Conservation (phyloP, 1,140 invertebrate species). For the Linepithema humile region DNA sequence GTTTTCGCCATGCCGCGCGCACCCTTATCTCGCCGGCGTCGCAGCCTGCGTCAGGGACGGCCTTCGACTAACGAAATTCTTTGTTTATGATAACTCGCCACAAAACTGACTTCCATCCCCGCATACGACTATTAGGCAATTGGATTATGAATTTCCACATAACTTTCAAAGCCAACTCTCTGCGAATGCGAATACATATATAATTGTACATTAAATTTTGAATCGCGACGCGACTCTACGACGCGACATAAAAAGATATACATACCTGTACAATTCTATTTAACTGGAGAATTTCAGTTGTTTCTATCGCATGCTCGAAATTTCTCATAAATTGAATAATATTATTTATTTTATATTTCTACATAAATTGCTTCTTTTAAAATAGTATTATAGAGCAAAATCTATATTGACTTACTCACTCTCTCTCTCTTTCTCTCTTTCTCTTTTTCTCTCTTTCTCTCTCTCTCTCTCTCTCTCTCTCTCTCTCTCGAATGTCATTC, state of each 20-base stretch:
- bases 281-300: too few relatives aligned
- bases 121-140: slow-evolving; percentile 15
- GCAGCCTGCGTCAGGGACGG: slow-evolving; percentile 5
- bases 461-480: background rate
- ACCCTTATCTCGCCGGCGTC: slow-evolving; percentile 77
- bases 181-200: background rate
- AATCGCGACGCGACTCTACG: background rate
- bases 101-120: background rate
- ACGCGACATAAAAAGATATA: background rate
- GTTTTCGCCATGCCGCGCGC: slow-evolving; percentile 70
- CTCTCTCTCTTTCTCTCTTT: background rate
- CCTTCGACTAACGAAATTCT: slow-evolving; percentile 45
- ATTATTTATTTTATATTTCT: too few relatives aligned
- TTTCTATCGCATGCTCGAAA: too few relatives aligned
- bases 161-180: background rate
- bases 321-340: too few relatives aligned
- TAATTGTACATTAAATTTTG: background rate
- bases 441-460: background rate
- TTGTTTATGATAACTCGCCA: slow-evolving; percentile 19
- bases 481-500: background rate
- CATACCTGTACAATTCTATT: background rate
- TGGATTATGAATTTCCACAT: slow-evolving; percentile 2
- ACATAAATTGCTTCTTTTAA: too few relatives aligned
- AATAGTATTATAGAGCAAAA: too few relatives aligned
- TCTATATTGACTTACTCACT: too few relatives aligned